Percentiles rank a stretch among this genome's conserved stretches.
These are phyloP conservation scores for Octodonta nipae DNA, from an alignment of 2,888 invertebrate species.

Conservation along the genomic window DNA sequence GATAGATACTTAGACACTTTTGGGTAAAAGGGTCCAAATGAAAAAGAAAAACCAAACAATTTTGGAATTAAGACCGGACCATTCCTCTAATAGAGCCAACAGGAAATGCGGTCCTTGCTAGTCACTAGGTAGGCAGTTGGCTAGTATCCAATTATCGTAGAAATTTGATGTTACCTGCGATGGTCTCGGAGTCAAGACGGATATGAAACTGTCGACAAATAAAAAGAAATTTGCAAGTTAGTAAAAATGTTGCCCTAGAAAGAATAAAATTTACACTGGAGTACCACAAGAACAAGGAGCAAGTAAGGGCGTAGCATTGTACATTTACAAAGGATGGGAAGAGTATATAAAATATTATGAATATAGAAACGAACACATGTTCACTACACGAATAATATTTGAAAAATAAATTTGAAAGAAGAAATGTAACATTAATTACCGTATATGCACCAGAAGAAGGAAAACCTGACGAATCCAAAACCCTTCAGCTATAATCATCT, in stretches of 20 bases:
- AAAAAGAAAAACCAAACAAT: too few relatives aligned
- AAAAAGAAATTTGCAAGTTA: neutral
- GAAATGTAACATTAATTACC: neutral
- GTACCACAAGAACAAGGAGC: neutral
- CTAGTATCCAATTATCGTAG: neutral
- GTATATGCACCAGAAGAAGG: conserved; percentile 1
- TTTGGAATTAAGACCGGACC: too few relatives aligned
- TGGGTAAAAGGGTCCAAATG: too few relatives aligned
- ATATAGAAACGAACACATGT: neutral
- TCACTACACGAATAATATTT: too few relatives aligned
- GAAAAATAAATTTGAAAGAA: neutral
- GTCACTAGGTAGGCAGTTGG: neutral
- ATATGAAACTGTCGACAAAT: neutral
- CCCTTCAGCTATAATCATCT: too few relatives aligned
- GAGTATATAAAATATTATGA: neutral
- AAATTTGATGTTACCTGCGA: too few relatives aligned
- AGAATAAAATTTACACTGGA: conserved; percentile 1
- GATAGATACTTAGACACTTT: too few relatives aligned
- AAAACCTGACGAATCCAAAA: conserved; percentile 1
- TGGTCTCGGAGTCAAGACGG: conserved; percentile 1
- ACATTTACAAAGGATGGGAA: conserved; percentile 1
- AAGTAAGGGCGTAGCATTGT: neutral
- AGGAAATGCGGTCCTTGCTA: neutral
- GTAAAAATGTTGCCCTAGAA: too few relatives aligned
- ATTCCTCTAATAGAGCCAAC: too few relatives aligned